These are phyloP conservation scores for Luffia ferchaultella DNA, from an alignment of 2,888 invertebrate genomes.

Conservation along the genomic window DNA sequence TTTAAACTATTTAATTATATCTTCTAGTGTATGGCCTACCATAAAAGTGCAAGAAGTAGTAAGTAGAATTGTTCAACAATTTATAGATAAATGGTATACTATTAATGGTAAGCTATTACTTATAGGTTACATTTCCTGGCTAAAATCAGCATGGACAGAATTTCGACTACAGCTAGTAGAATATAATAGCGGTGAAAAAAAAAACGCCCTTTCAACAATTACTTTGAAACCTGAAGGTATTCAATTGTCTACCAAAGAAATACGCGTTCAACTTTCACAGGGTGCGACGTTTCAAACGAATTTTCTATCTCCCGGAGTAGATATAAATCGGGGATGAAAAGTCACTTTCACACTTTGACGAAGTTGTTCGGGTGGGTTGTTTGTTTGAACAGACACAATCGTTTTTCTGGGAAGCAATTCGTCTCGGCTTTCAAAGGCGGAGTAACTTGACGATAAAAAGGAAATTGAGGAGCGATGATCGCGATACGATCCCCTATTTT, in stretches of 20 bases:
- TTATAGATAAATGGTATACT: no score
- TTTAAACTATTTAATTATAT: no score
- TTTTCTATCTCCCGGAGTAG: constrained; percentile 20
- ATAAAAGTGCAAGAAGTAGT: no score
- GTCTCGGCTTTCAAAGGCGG: constrained; percentile 30
- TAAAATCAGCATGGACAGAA: no score
- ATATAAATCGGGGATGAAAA: constrained; percentile 37
- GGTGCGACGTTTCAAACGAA: background rate
- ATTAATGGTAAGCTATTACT: no score
- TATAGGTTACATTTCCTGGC: no score
- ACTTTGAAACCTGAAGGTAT: background rate
- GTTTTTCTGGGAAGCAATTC: constrained; percentile 31
- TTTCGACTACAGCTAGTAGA: no score
- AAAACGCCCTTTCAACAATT: no score
- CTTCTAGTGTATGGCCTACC: no score
- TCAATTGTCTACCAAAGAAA: background rate
- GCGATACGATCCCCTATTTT: background rate
- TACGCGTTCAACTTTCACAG: background rate
- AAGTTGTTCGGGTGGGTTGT: constrained; percentile 34
- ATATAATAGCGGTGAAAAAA: no score
- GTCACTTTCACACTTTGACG: constrained; percentile 29
- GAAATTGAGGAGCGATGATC: constrained; percentile 25
- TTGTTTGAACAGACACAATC: constrained; percentile 30
- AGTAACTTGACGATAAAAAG: constrained; percentile 30
- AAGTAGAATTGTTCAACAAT: no score